Conservation (phyloP, 2,113 vertebrate species). For the Jacana jacana region DNA sequence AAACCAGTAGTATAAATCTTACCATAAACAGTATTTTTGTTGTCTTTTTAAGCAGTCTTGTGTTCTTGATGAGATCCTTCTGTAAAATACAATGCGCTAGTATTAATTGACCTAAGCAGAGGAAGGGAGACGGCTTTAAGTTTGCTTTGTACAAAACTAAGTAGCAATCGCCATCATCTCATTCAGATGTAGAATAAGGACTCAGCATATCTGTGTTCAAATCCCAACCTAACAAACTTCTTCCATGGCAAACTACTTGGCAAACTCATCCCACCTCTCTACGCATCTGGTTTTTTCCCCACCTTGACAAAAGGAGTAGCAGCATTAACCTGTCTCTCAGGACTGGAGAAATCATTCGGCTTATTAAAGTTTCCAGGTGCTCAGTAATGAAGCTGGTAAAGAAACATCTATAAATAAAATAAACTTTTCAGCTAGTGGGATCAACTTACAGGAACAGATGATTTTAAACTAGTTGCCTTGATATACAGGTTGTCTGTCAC, state of each 20-base stretch:
- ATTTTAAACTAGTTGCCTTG: conserved; percentile 63
- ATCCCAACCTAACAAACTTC: not conserved
- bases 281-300: not conserved
- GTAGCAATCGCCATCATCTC: not conserved
- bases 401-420: not conserved
- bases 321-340: not conserved
- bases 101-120: not conserved
- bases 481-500: conserved; percentile 60
- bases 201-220: not conserved
- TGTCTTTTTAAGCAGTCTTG: conserved; percentile 69
- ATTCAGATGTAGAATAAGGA: not conserved
- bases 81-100: conserved; percentile 41
- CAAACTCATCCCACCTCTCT: not conserved
- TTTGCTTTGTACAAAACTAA: not conserved
- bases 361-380: not conserved
- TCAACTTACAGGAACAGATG: conserved; percentile 71
- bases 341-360: not conserved
- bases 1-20: conserved; percentile 22
- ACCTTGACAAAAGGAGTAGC: not conserved
- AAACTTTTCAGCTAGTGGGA: not conserved
- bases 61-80: conserved; percentile 69
- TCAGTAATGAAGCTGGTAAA: not conserved
- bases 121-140: not conserved
- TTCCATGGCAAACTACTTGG: not conserved
- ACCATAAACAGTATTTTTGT: conserved; percentile 72